Percentiles rank a stretch among this genome's conserved stretches.
phyloP scores from a whole-genome alignment of 2,797 vertebrate genomes.

The Cheirogaleus major region DNA sequence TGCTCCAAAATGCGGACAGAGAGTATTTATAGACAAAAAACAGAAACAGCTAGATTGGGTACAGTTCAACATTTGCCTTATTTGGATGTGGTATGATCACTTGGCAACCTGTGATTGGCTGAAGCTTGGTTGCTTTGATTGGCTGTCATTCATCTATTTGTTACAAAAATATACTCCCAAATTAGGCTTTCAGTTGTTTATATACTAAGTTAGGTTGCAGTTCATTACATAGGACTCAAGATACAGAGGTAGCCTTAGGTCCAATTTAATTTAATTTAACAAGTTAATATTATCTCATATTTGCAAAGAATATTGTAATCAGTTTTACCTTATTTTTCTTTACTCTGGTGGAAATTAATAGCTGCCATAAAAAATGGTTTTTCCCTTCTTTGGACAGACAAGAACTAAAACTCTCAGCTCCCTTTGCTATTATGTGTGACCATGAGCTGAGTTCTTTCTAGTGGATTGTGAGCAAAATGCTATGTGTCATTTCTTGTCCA shows the following conservation, averaged over 20 bases:
- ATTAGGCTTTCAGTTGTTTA: neutral
- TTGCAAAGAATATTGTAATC: neutral
- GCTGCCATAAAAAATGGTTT: neutral
- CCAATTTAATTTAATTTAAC: neutral
- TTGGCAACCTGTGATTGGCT: neutral
- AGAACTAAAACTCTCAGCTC: neutral
- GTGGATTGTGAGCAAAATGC: neutral
- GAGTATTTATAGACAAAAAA: neutral
- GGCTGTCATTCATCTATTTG: neutral
- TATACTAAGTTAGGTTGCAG: neutral
- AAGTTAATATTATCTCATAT: neutral
- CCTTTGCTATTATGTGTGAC: neutral
- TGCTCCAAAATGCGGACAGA: neutral
- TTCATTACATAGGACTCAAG: neutral
- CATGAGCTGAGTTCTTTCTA: neutral
- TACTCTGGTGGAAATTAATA: neutral
- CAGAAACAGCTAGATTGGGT: neutral
- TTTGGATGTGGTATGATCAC: neutral
- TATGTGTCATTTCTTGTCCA: neutral
- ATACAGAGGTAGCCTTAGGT: neutral
- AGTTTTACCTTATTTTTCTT: neutral
- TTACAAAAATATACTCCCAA: neutral
- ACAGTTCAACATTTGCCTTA: neutral
- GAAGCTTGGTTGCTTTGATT: neutral
- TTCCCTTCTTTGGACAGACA: neutral